Conservation (phyloP, 2,113 vertebrate species). For the Melanotaenia duboulayi region DNA sequence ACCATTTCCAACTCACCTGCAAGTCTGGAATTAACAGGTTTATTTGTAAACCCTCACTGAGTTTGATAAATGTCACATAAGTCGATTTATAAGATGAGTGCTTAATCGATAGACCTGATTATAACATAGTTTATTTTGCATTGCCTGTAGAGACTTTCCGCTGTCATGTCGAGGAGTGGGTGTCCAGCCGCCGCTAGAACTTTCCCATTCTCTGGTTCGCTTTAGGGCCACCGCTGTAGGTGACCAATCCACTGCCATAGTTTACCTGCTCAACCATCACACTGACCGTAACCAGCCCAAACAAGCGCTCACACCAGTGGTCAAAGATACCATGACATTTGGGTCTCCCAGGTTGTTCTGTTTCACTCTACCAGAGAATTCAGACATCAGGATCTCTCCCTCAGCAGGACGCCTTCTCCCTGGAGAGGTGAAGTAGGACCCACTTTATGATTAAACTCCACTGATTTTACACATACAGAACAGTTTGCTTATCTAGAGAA, state of each 20-base stretch:
- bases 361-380: constrained; percentile 81
- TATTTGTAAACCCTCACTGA: constrained; percentile 12
- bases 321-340: constrained; percentile 23
- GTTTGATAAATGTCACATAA: background rate
- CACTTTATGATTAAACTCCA: background rate
- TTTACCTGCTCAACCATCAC: constrained; percentile 81
- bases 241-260: constrained; percentile 75
- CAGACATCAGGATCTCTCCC: constrained; percentile 85
- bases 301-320: constrained; percentile 1
- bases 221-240: constrained; percentile 89
- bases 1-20: constrained; percentile 89
- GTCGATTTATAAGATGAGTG: background rate
- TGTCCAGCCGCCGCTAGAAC: constrained; percentile 87
- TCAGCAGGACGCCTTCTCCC: constrained; percentile 80
- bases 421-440: constrained; percentile 71
- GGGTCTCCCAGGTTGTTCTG: constrained; percentile 85
- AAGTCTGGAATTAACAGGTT: constrained; percentile 91
- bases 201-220: constrained; percentile 89
- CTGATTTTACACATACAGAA: background rate
- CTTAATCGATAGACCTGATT: background rate
- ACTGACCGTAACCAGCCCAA: constrained; percentile 17
- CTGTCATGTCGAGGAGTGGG: constrained; percentile 87
- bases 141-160: constrained; percentile 86
- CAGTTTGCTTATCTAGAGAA: background rate
- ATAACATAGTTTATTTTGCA: background rate